phyloP scores from a whole-genome alignment of 2,888 invertebrate genomes.

The Plagodis pulveraria region DNA sequence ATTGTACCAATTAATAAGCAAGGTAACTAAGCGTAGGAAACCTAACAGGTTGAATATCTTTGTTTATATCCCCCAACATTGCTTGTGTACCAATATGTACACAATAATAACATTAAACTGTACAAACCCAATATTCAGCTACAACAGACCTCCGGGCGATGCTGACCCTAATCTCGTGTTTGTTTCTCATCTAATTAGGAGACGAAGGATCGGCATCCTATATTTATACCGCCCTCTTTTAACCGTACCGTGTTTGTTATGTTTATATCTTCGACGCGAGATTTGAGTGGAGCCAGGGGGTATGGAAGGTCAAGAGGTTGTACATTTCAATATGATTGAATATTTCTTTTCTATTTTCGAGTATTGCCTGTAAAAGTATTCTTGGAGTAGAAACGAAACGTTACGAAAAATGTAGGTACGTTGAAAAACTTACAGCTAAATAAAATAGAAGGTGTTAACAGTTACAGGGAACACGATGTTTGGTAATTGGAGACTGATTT shows the following conservation, averaged over 20 bases:
- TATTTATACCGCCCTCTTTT: conserved; percentile 56
- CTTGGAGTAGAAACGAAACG: no score
- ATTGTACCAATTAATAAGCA: no score
- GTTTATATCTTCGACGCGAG: conserved; percentile 28
- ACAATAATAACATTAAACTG: conserved; percentile 52
- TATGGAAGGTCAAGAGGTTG: neutral
- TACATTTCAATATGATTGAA: no score
- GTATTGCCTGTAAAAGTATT: neutral
- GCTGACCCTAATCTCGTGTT: conserved; percentile 68
- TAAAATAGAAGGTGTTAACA: no score
- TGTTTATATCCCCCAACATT: conserved; percentile 6
- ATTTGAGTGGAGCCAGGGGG: conserved; percentile 14
- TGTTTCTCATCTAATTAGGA: conserved; percentile 73
- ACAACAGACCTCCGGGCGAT: conserved; percentile 39
- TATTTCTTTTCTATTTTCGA: no score
- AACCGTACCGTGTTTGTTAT: conserved; percentile 50
- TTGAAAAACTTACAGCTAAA: no score
- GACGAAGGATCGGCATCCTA: conserved; percentile 58
- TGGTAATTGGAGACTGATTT: no score
- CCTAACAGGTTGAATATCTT: neutral
- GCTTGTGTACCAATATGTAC: conserved; percentile 31
- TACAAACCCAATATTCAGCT: conserved; percentile 51
- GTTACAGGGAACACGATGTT: no score
- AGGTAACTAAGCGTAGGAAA: neutral
- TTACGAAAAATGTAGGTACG: no score